Evolutionary conservation across 2,888 invertebrate genomes (phyloP), one percentile per base, ranked within the genome.

Genomic region (Exephanes ischioxanthus): DNA sequence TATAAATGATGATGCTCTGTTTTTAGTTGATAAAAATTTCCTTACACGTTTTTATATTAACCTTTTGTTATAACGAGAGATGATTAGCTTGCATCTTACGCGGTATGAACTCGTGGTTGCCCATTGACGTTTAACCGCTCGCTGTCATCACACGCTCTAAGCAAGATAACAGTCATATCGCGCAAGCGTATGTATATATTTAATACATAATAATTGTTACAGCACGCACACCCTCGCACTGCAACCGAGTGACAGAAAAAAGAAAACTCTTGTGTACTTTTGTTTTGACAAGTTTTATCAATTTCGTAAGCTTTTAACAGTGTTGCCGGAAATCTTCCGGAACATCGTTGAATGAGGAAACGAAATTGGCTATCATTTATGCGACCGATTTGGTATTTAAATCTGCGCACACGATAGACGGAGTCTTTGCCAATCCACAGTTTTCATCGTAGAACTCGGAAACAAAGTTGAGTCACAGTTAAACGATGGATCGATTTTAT

Each of bases 261-360:
- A 45, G 3, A 68, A 6, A 22, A 11, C 26, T 9, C 58, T 5
- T 26, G 30, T 26, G 41, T 63, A 51, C 53, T 58, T 48, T 78
- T 78, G 45, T 78, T 70, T 78, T 61, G 58, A 78, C 58, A 58
- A 70, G 55, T 45, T 70, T 61, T 78, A 68, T 26, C 45, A 14
- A 26, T 58, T 41, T 73, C 19, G 41, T n/a, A 61, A 14, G 41
- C n/a, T 5, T 9, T 66, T 70, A 19, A 30, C 26, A 30, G 1
- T 9, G 30, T 30, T 48, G 19, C n/a, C 53, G 30, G 58, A 70
- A 45, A 61, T 7, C 37, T 53, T 33, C 37, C 58, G 41, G 58
- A 67, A 30, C 14, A n/a, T 22, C 22, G 16, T 45, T 7, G 16
- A 58, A 26, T n/a, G 45, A 58, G 11, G 45, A 22, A 22, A 22